Conservation (phyloP, 2,797 vertebrate species). For the Characodon lateralis region DNA sequence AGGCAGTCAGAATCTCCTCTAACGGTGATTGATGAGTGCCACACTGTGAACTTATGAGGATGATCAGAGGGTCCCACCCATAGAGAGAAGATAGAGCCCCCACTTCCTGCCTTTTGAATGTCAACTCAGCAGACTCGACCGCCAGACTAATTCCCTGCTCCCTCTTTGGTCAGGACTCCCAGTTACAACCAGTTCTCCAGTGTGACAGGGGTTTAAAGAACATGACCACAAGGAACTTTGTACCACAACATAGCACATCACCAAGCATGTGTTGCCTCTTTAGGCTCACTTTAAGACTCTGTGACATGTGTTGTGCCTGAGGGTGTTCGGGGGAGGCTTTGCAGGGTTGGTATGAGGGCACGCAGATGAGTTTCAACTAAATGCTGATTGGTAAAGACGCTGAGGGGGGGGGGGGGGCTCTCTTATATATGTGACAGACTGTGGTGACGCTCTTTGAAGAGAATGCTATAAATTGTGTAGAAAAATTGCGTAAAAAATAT, state of each 20-base stretch:
- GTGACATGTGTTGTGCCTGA: conserved; percentile 66
- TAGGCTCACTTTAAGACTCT: conserved; percentile 55
- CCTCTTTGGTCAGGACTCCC: conserved; percentile 43
- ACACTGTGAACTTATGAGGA: conserved; percentile 52
- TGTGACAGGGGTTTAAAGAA: conserved; percentile 51
- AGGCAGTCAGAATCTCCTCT: conserved; percentile 24
- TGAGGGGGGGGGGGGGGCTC: neutral
- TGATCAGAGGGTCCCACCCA: conserved; percentile 67
- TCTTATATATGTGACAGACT: conserved; percentile 10
- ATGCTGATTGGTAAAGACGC: conserved; percentile 47
- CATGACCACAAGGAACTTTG: conserved; percentile 67
- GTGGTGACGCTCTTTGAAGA: conserved; percentile 35
- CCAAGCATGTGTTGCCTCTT: conserved; percentile 68
- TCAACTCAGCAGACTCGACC: conserved; percentile 44
- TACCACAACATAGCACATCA: conserved; percentile 66
- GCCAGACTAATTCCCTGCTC: conserved; percentile 47
- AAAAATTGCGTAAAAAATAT: conserved; percentile 10
- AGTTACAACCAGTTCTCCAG: conserved; percentile 41
- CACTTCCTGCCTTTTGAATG: conserved; percentile 24
- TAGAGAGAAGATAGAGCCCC: conserved; percentile 50
- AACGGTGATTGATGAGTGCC: conserved; percentile 67
- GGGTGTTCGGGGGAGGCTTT: conserved; percentile 43
- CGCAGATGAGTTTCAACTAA: conserved; percentile 56
- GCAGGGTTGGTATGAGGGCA: conserved; percentile 42
- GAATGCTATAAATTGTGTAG: conserved; percentile 26